Conservation (phyloP, 2,113 vertebrate species). For the Tetrax tetrax region DNA sequence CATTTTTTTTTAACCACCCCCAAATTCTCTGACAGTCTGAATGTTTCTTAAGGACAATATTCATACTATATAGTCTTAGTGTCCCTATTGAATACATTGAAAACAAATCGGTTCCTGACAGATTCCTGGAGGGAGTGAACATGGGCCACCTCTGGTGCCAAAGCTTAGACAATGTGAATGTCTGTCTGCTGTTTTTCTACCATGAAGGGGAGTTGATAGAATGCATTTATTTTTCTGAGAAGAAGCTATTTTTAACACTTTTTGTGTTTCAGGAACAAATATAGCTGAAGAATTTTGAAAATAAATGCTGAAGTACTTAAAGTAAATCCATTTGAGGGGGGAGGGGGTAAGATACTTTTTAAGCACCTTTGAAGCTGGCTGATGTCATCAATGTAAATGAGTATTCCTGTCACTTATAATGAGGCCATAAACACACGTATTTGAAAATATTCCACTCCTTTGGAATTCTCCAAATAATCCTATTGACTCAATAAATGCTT, state of each 20-base stretch:
- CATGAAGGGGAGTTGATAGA: neutral
- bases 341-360: neutral
- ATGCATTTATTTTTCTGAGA: neutral
- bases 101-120: neutral
- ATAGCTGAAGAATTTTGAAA: neutral
- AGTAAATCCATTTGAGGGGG: neutral
- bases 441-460: neutral
- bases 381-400: neutral
- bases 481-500: neutral
- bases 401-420: neutral
- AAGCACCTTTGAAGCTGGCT: neutral
- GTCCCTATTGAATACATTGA: neutral
- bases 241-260: neutral
- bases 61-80: neutral
- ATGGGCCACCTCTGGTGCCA: neutral
- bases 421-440: neutral
- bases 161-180: neutral
- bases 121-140: neutral
- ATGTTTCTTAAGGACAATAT: neutral
- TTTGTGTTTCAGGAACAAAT: neutral
- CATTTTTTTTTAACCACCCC: neutral
- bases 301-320: neutral
- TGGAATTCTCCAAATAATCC: neutral
- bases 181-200: neutral
- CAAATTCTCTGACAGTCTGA: neutral